Evolutionary conservation across 2,113 vertebrate species (phyloP), one percentile per base, ranked within the genome.

Genomic region (Sceloporus tristichus): DNA sequence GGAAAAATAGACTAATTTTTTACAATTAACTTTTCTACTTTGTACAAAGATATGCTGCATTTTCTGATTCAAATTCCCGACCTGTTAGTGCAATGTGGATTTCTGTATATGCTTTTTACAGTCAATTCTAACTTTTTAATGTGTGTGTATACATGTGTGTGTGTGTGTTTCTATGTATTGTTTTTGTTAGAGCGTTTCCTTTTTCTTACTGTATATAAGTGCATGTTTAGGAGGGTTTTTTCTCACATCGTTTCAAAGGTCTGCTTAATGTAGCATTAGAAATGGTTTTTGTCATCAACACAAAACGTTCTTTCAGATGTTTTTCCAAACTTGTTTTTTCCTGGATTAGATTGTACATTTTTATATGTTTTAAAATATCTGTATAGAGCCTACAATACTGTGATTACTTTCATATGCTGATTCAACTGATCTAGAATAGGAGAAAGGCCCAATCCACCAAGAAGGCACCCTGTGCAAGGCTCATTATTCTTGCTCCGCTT

Each of bases 11-110:
- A 93, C 54, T 93, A 86, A 86, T 94, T 92, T 96, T 96, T 96
- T 96, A 90, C 94, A 95, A 93, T 92, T 95, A 89, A 91, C 65
- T 96, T 96, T 91, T 94, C 88, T 95, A 95, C 93, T 96, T 96
- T 92, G 53, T 94, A 93, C 95, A 27, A 87, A 91, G 91, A 95
- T 83, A 95, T 70, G 82, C 91, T 95, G 94, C 92, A 93, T 95
- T 96, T 96, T 96, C 91, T 93, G 91, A 94, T 90, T 93, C 82
- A 94, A 95, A 92, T 29, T 87, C 68, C 90, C 88, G 23, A 86
- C 86, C 85, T 93, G 84, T 88, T 93, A 85, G 91, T 81, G 89
- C 85, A 79, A 92, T 90, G 92, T 93, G 86, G 90, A 85, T 94
- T 93, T 91, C 87, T 91, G 89, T 91, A 92, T 77, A 48, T 92